Evolutionary conservation across 2,888 invertebrate species (phyloP), one percentile per base, ranked within the genome.

Genomic region (Aleiodes alternator): DNA sequence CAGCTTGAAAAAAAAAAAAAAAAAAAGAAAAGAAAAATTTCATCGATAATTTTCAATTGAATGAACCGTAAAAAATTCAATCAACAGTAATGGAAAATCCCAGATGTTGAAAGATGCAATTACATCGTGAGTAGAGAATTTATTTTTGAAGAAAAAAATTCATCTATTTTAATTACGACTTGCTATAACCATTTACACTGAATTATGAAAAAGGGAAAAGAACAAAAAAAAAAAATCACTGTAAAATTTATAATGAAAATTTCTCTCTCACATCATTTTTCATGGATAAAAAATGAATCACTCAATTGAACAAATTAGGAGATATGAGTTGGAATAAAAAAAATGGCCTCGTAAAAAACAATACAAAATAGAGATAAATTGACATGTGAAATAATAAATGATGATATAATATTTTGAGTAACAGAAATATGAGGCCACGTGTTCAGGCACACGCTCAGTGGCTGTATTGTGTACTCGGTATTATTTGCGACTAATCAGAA

Each of bases 381-480:
- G 14, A 16, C 55, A 55, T 3, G 14, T 16, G 55, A 8, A 38
- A 48, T 48, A 64, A 64, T 64, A 43, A 29, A 64, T 64, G 64
- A 64, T 43, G 64, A 64, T 64, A 64, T 64, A 64, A 64, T 64
- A 64, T 64, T 64, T 64, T 64, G 64, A 64, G 64, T 64, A 64
- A 48, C 12, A 64, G 64, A 14, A 48, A 61, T 43, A 64, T 64
- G 64, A 64, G 64, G 48, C 43, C 64, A 64, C 64, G 64, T 64
- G 64, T 64, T 43, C 64, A 48, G 64, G 64, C 64, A 43, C 64
- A 64, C 64, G 64, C 64, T 64, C 64, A 64, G 64, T 64, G 64
- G 64, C 64, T 64, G 64, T 43, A 64, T 64, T 64, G 64, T 64
- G 64, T 64, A 48, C 64, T 64, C 48, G 48, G 64, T 64, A 64